Evolutionary conservation across 1,140 invertebrate genomes (phyloP).

Genomic region (Anagrus nilaparvatae): DNA sequence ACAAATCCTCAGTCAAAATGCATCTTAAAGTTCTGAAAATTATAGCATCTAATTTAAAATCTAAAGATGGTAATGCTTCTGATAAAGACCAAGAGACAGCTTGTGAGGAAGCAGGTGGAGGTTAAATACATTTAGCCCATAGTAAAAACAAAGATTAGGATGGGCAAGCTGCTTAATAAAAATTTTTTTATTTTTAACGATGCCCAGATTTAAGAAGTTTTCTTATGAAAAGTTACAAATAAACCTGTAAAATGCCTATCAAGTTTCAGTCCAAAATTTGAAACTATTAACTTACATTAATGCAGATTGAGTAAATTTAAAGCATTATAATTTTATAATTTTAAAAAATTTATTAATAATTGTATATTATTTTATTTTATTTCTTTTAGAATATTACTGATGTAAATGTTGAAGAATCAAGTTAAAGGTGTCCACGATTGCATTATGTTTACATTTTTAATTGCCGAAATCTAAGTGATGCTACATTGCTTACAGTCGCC

Average conservation of each 20-base stretch:
- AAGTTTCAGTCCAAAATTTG: slow-evolving; percentile 73
- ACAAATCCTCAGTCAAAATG: too few species aligned
- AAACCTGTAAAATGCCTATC: slow-evolving; percentile 77
- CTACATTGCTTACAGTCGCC: slow-evolving; percentile 73
- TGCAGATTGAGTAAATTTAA: slow-evolving; percentile 67
- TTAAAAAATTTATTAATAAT: slow-evolving; percentile 2
- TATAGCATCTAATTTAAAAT: too few species aligned
- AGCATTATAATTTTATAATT: too few species aligned
- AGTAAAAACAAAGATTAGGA: too few species aligned
- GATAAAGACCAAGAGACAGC: too few species aligned
- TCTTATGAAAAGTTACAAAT: slow-evolving; percentile 82
- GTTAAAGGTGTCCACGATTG: slow-evolving; percentile 70
- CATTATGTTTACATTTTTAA: slow-evolving; percentile 88
- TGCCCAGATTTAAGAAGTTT: slow-evolving; percentile 86
- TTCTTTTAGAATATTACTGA: slow-evolving; percentile 68
- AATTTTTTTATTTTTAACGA: too few species aligned
- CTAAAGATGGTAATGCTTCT: too few species aligned
- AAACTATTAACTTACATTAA: slow-evolving; percentile 81
- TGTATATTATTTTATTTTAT: not conserved
- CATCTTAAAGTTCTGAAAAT: too few species aligned
- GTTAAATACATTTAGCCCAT: too few species aligned
- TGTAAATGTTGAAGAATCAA: slow-evolving; percentile 70
- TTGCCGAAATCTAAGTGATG: slow-evolving; percentile 85
- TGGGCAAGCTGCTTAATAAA: too few species aligned
- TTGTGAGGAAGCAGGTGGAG: too few species aligned